phyloP scores from a whole-genome alignment of 2,113 vertebrate genomes.

The Ptilorrhoa leucosticta region DNA sequence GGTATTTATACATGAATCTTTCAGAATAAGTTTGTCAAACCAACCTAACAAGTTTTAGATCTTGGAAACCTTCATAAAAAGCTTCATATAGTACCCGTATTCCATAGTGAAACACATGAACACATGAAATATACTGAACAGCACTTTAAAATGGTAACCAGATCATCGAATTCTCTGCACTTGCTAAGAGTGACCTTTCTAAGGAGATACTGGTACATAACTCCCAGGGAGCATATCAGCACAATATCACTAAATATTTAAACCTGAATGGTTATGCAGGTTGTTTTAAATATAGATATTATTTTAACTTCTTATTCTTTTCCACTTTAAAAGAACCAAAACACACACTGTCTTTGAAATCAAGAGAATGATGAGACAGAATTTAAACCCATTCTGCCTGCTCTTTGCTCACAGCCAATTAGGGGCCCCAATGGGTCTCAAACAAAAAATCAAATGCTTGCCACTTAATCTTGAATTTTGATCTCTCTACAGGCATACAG shows the following conservation, averaged over 20 bases:
- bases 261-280: neutral
- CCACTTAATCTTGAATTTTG: neutral
- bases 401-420: neutral
- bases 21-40: neutral
- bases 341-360: neutral
- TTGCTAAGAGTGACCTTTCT: neutral
- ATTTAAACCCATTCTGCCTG: neutral
- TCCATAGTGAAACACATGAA: neutral
- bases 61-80: neutral
- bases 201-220: neutral
- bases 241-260: neutral
- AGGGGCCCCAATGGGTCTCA: neutral
- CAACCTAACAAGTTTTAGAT: neutral
- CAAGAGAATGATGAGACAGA: neutral
- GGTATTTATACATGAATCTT: neutral
- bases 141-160: neutral
- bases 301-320: neutral
- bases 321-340: neutral
- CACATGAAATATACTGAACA: neutral
- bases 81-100: accelerated
- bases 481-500: neutral
- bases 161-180: neutral
- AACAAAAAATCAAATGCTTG: neutral
- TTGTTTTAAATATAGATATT: neutral
- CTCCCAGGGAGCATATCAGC: neutral